phyloP scores from a whole-genome alignment of 2,888 invertebrate genomes.

The Bellardia bayeri region DNA sequence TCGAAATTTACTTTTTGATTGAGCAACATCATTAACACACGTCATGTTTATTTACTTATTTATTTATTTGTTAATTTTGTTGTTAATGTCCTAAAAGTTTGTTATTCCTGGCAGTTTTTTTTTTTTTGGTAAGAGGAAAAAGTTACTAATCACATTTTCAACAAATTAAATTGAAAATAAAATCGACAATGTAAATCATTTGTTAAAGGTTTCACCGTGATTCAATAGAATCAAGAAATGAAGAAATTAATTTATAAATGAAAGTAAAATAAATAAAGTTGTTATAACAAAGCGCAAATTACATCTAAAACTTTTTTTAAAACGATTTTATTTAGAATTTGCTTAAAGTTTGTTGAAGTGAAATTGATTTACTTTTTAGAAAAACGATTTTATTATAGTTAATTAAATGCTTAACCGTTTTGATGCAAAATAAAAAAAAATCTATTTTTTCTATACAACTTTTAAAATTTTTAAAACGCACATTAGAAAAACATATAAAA shows the following conservation, averaged over 20 bases:
- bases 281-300: background rate
- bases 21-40: conserved; percentile 82
- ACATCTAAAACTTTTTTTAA: conserved; percentile 7
- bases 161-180: conserved; percentile 79
- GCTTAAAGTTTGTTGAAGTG: background rate
- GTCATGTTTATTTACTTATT: conserved; percentile 71
- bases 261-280: conserved; percentile 1
- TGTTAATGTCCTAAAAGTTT: conserved; percentile 50
- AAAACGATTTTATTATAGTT: background rate
- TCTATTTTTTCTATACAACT: background rate
- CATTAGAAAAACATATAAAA: conserved; percentile 7
- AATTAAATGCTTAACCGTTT: background rate
- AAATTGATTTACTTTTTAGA: background rate
- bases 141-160: conserved; percentile 82
- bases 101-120: conserved; percentile 25
- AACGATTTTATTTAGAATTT: background rate
- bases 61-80: conserved; percentile 37
- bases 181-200: conserved; percentile 56
- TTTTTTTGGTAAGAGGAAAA: conserved; percentile 66
- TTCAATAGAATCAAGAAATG: background rate
- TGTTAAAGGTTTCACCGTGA: conserved; percentile 23
- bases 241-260: conserved; percentile 11
- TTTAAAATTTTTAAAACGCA: background rate
- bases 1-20: conserved; percentile 81
- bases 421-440: background rate